Percentiles rank a stretch among this genome's conserved stretches.
These are phyloP conservation scores for Ctenomys sociabilis DNA, from an alignment of 2,113 vertebrate species.

Conservation along the genomic window DNA sequence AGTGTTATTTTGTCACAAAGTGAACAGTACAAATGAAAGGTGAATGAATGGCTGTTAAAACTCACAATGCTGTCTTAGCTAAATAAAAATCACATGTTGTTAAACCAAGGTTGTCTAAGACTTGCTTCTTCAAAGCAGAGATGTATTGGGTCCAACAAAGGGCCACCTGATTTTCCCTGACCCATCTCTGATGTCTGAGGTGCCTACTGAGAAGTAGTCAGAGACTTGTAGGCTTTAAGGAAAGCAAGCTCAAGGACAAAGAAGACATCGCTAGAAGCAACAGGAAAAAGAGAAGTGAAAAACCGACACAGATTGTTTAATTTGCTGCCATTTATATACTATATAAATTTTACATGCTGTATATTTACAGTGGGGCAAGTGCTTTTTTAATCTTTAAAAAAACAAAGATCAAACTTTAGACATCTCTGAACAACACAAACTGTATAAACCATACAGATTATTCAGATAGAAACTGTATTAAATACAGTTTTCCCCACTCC, in stretches of 20 bases:
- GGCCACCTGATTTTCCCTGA: rapidly evolving
- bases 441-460: constrained; percentile 91
- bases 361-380: constrained; percentile 93
- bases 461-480: constrained; percentile 90
- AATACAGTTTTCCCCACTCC: constrained; percentile 90
- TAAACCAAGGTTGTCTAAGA: not conserved
- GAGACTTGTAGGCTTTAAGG: not conserved
- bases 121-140: not conserved
- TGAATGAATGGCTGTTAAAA: constrained; percentile 75
- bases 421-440: constrained; percentile 91
- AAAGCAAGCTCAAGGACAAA: not conserved
- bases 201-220: not conserved
- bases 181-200: not conserved
- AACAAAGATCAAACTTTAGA: constrained; percentile 91
- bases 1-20: constrained; percentile 78
- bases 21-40: constrained; percentile 61
- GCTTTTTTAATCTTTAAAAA: constrained; percentile 90
- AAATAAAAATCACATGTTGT: constrained; percentile 69
- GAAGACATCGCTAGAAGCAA: not conserved
- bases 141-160: not conserved
- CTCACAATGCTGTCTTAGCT: constrained; percentile 80
- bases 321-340: constrained; percentile 91
- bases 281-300: constrained; percentile 36
- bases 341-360: constrained; percentile 99
- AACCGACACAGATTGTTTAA: constrained; percentile 75